Conservation (phyloP, 2,113 vertebrate genomes). For the Notechis scutatus region DNA sequence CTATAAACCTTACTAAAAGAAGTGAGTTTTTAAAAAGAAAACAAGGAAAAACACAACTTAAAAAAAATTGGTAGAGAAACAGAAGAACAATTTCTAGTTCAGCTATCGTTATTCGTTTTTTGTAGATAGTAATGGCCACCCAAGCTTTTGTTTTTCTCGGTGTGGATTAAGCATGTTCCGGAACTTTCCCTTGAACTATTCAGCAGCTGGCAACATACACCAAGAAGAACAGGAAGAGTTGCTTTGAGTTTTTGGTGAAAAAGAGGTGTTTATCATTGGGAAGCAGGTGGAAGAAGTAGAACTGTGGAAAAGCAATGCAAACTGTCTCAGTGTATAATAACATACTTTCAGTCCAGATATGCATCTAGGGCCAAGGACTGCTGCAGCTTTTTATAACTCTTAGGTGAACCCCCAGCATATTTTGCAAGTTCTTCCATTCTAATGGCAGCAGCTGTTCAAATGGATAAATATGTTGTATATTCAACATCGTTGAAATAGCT, state of each 20-base stretch:
- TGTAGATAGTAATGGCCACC: background rate
- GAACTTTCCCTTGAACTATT: background rate
- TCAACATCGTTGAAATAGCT: background rate
- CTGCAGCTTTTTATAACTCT: background rate
- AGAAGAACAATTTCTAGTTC: background rate
- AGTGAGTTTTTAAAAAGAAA: background rate
- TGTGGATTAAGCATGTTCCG: background rate
- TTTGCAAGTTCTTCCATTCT: background rate
- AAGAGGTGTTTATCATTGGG: background rate
- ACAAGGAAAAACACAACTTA: background rate
- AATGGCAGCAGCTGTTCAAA: background rate
- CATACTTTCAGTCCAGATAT: background rate
- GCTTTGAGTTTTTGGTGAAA: background rate
- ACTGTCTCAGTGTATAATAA: background rate
- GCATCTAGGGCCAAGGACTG: background rate
- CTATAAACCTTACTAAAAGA: background rate
- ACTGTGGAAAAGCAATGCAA: background rate
- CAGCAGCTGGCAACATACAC: background rate
- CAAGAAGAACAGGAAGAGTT: background rate
- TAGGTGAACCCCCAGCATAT: background rate
- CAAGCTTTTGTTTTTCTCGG: background rate
- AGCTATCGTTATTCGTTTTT: background rate
- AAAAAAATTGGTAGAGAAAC: background rate
- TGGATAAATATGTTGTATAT: background rate
- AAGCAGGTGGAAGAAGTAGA: background rate